Evolutionary conservation across 2,113 vertebrate species (phyloP), one percentile per base, ranked within the genome.

Genomic region (Alces alces): DNA sequence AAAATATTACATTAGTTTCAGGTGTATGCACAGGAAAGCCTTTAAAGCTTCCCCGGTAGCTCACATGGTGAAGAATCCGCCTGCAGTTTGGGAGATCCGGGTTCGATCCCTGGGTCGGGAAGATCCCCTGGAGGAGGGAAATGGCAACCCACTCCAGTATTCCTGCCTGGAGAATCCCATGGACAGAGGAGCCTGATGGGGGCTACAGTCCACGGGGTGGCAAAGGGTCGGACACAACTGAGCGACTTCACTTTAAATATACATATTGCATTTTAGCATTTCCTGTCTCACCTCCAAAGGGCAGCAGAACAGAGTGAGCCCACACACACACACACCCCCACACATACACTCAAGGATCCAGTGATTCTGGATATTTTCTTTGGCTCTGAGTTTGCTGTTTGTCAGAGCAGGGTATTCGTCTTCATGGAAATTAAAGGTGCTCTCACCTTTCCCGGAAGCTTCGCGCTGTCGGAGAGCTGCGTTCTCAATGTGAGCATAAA

Each of bases 401-500:
- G 13, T 47, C 70, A 14, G 45, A 6, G 6, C 6, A 7, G 3
- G 8, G 19, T 7, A 33, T 47, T 82, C 5, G 7, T 60, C 19
- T 27, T 61, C 1, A 33, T 3, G 3, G 60, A 43, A 55, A 73
- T 64, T 39, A 70, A 66, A 11, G 15, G 0, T 11, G 2, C 13
- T 52, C 19, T 52, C 50, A n/a, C 87, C 43, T 86, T 86, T 82
- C 23, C n/a, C 0, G 7, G 19, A 45, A 54, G 43, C 43, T 23
- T 23, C 3, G 0, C 57, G 4, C 9, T 3, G 3, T 47, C 16
- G 8, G 9, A 23, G 64, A 45, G n/a, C 5, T 54, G 60, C 43
- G 2, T 54, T 25, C 36, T 43, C 85, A 6, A 27, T 0, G 14
- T 7, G 19, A 6, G 3, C 33, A 16, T 0, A 30, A 11, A 15